Evolutionary conservation across 1,140 invertebrate genomes (phyloP).

Genomic region (Zaprionus kolodkinae): DNA sequence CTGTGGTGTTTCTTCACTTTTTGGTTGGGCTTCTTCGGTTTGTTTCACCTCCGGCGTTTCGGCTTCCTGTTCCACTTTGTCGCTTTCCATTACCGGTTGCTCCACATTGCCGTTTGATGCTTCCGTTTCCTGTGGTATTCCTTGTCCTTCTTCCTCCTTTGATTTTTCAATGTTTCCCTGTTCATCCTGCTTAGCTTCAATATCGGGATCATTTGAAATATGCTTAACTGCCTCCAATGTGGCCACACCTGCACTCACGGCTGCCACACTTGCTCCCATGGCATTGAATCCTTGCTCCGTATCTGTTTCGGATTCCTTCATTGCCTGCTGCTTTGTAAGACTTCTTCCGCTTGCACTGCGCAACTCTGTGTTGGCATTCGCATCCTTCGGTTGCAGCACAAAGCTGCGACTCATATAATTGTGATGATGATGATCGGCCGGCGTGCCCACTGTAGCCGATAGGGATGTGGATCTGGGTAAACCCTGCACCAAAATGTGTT

Average conservation of each 20-base stretch:
- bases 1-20: conserved; percentile 21
- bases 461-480: conserved; percentile 68
- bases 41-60: neutral
- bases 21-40: conserved; percentile 15
- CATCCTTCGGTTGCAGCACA: conserved; percentile 56
- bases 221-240: conserved; percentile 67
- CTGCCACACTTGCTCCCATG: conserved; percentile 36
- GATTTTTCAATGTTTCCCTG: neutral
- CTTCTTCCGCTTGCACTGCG: conserved; percentile 52
- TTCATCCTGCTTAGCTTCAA: neutral
- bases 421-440: conserved; percentile 46
- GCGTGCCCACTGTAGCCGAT: conserved; percentile 52
- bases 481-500: conserved; percentile 80
- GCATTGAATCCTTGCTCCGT: conserved; percentile 29
- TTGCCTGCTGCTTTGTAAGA: conserved; percentile 54
- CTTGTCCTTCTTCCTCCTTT: neutral
- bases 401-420: conserved; percentile 64
- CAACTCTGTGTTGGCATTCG: conserved; percentile 50
- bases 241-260: conserved; percentile 35
- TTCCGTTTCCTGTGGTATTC: neutral
- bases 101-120: conserved; percentile 23
- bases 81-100: neutral
- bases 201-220: conserved; percentile 33
- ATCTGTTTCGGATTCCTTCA: conserved; percentile 44
- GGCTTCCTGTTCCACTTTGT: neutral